Conservation (phyloP, 2,888 invertebrate species). For the Diarsia mendica region DNA sequence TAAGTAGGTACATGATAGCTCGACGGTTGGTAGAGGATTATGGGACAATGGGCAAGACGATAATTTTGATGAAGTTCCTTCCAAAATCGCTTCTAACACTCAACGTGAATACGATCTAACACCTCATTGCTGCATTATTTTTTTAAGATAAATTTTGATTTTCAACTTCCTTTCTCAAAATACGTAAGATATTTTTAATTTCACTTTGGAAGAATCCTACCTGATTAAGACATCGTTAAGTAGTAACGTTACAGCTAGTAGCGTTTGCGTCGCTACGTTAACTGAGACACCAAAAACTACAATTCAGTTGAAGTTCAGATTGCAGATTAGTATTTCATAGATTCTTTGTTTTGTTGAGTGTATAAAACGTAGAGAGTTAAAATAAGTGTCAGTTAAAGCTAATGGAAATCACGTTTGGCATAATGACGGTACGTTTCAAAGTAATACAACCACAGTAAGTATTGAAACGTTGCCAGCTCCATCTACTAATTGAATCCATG, state of each 20-base stretch:
- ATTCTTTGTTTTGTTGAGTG: background rate
- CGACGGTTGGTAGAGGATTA: too few species aligned
- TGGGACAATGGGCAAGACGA: too few species aligned
- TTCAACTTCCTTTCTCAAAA: background rate
- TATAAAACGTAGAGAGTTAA: background rate
- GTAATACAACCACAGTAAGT: constrained; percentile 29
- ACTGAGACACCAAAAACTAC: background rate
- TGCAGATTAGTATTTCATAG: background rate
- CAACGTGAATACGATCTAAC: too few species aligned
- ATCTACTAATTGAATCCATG: constrained; percentile 29
- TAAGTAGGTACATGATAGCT: too few species aligned
- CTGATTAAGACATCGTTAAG: background rate
- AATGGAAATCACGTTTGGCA: constrained; percentile 37
- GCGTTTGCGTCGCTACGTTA: background rate
- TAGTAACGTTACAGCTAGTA: background rate
- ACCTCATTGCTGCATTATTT: too few species aligned
- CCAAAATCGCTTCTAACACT: too few species aligned
- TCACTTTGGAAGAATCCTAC: too few species aligned
- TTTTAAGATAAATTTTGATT: background rate
- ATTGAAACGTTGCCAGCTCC: constrained; percentile 51
- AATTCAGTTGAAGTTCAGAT: background rate
- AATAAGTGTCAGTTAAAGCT: constrained; percentile 12
- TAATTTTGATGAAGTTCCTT: too few species aligned
- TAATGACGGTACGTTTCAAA: constrained; percentile 46
- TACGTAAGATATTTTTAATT: background rate